Evolutionary conservation across 2,888 invertebrate genomes (phyloP), one percentile per base, ranked within the genome.

Genomic region (Nymphalis c-album): DNA sequence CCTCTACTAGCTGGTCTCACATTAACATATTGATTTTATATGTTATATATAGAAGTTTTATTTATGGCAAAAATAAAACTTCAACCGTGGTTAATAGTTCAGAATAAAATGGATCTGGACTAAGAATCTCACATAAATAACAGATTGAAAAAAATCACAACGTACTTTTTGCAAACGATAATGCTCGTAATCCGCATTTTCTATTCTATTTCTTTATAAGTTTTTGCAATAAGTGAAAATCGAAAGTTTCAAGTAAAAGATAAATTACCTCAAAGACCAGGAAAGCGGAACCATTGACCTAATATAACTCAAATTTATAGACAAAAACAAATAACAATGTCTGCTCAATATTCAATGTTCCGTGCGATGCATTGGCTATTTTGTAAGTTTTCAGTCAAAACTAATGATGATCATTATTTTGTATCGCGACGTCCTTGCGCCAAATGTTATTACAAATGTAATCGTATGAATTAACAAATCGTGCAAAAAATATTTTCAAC

Each of bases 271-370:
- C 60, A 57, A 68, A 77, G 80, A 76, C 78, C 78, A 84, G 80
- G 82, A 86, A 86, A 87, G 86, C 85, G 87, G 84, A 85, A 85
- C 86, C 79, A 79, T 79, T 75, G 75, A 79, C 76, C 74, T 75
- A 75, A 75, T 78, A 75, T 75, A 76, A 78, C 76, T 63, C 48
- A 71, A 61, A 68, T 63, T 65, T 63, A 66, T 62, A 66, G 66
- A 66, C 59, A 68, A 67, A 66, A 65, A 66, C 46, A 64, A 69
- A 59, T 64, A 69, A 67, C 55, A 59, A 67, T 59, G 62, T 58
- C 55, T 58, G 46, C 64, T 65, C 60, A 65, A 62, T 67, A 64
- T 60, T 69, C 62, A 64, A 67, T 69, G 69, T 71, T 64, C 71
- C 67, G 47, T 67, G 62, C 67, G 57, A 66, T 69, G 69, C 63